Conservation (phyloP, 1,140 invertebrate species). For the Protaetia brevitarsis region DNA sequence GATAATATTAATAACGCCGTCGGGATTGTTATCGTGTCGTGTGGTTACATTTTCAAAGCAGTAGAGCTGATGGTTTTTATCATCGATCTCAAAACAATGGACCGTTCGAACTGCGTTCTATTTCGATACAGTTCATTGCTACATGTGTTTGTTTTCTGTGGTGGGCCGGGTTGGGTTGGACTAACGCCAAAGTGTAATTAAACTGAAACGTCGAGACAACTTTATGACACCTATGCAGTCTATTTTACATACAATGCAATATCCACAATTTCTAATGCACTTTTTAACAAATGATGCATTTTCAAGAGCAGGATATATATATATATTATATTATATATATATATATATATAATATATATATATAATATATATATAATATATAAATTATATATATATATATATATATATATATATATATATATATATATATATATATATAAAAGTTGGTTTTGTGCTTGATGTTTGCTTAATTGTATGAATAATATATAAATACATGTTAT, state of each 20-base stretch:
- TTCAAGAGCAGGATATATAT: neutral
- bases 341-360: no score
- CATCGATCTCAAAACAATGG: neutral
- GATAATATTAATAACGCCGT: neutral
- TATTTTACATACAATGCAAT: slow-evolving; percentile 13
- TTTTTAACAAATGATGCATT: neutral
- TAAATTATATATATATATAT: no score
- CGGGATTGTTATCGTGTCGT: neutral
- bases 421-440: no score
- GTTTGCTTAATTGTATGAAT: no score
- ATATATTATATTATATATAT: no score
- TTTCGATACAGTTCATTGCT: slow-evolving; percentile 6
- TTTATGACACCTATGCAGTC: slow-evolving; percentile 5
- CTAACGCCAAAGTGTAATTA: slow-evolving; percentile 12
- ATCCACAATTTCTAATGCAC: neutral
- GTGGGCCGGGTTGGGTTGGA: neutral
- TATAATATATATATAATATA: no score
- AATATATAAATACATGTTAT: no score
- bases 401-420: no score
- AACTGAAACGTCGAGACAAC: slow-evolving; percentile 13
- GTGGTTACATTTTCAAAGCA: slow-evolving; percentile 5
- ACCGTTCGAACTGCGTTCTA: slow-evolving; percentile 9
- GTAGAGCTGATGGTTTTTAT: slow-evolving; percentile 1
- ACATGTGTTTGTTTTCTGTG: slow-evolving; percentile 15
- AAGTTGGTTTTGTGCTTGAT: no score